Conservation (phyloP, 2,888 invertebrate species). For the Cerastis rubricosa region DNA sequence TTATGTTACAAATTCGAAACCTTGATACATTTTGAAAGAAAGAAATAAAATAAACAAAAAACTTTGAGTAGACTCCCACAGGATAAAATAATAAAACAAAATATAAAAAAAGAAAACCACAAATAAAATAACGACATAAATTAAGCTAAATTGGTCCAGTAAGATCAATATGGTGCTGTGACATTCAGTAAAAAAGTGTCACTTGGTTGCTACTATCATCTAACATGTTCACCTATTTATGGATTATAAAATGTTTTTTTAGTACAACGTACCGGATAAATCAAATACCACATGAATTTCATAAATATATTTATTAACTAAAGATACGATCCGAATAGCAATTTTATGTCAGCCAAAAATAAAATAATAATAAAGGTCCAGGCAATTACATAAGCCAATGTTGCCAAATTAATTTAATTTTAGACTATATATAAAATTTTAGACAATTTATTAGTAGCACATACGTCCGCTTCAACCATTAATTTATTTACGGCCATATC, state of each 20-base stretch:
- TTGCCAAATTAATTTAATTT: conserved; percentile 16
- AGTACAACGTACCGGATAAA: neutral
- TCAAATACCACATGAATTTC: conserved; percentile 25
- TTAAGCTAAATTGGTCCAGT: too few species aligned
- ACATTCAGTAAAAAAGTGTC: too few species aligned
- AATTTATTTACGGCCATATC: conserved; percentile 33
- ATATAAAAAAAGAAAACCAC: too few species aligned
- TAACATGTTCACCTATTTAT: neutral
- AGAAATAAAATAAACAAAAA: too few species aligned
- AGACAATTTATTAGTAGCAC: conserved; percentile 2
- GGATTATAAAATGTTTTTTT: neutral
- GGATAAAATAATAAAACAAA: too few species aligned
- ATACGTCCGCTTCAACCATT: neutral
- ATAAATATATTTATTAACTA: conserved; percentile 45
- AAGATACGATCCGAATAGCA: conserved; percentile 21
- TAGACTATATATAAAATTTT: neutral
- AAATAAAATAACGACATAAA: too few species aligned
- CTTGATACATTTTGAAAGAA: too few species aligned
- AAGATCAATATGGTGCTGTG: too few species aligned
- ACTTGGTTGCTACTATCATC: neutral
- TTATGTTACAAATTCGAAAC: too few species aligned
- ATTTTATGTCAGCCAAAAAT: conserved; percentile 23
- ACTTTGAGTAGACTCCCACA: too few species aligned
- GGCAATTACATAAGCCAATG: conserved; percentile 10
- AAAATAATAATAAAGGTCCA: conserved; percentile 6